These are phyloP conservation scores for Antheraea mylitta DNA, from an alignment of 1,140 invertebrate species.

Conservation along the genomic window DNA sequence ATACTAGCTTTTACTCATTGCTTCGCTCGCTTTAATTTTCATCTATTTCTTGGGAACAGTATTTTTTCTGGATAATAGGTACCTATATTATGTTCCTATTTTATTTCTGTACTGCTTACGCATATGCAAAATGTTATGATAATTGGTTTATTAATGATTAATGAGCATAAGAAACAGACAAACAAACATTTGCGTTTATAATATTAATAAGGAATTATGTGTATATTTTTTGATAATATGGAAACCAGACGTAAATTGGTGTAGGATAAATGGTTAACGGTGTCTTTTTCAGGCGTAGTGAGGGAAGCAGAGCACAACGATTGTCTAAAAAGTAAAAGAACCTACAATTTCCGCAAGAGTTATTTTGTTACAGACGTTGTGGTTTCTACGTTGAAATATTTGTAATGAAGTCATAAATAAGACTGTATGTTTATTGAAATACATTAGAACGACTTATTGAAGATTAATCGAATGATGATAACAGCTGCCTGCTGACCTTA, in stretches of 20 bases:
- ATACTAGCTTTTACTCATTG: too few relatives aligned
- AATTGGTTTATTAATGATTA: too few relatives aligned
- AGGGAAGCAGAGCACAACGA: background rate
- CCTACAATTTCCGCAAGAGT: conserved; percentile 1
- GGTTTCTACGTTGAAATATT: background rate
- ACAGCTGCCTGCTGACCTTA: too few relatives aligned
- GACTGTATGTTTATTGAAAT: background rate
- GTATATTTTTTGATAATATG: background rate
- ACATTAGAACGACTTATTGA: background rate
- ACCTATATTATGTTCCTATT: too few relatives aligned
- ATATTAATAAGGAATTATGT: too few relatives aligned
- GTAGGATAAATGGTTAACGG: background rate
- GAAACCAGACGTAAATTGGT: background rate
- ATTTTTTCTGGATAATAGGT: too few relatives aligned
- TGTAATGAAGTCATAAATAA: background rate
- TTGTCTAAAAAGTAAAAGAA: conserved; percentile 3
- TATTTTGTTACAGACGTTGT: background rate
- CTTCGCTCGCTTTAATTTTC: too few relatives aligned
- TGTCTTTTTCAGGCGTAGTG: background rate
- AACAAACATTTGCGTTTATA: too few relatives aligned
- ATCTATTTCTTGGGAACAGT: too few relatives aligned
- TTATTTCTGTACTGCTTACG: too few relatives aligned
- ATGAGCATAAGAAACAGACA: too few relatives aligned
- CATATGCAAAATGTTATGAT: too few relatives aligned
- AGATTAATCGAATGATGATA: background rate